Percentiles rank a stretch among this genome's conserved stretches.
Evolutionary conservation across 53 echinoderm and acorn worm genomes (phyloP).

Genomic region (Glandiceps talaboti): DNA sequence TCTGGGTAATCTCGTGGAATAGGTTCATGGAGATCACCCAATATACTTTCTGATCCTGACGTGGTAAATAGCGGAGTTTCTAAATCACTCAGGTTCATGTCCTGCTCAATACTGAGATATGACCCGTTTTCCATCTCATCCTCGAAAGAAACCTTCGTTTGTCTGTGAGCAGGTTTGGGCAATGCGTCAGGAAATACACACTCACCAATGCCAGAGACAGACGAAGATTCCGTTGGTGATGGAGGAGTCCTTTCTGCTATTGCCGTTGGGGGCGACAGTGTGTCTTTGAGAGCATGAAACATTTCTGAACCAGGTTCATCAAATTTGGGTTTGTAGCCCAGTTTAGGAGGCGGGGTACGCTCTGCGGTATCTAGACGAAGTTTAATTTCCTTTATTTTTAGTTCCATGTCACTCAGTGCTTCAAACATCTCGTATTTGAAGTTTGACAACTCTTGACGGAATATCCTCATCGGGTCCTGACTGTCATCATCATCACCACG

Average conservation of each 20-base stretch:
- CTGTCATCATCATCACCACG: constrained; percentile 10
- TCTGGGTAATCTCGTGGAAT: background rate
- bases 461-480: constrained; percentile 88
- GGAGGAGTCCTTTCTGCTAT: background rate
- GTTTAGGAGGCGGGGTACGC: constrained; percentile 3
- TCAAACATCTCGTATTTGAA: constrained; percentile 99
- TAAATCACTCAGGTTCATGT: background rate
- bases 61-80: background rate
- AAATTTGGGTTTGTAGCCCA: constrained; percentile 45
- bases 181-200: background rate
- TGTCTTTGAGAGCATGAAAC: constrained; percentile 78
- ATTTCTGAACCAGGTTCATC: constrained; percentile 60
- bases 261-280: background rate
- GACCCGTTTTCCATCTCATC: background rate
- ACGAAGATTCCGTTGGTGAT: background rate
- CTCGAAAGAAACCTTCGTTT: background rate
- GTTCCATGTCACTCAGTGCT: constrained; percentile 91
- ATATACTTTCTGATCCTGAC: background rate
- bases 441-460: constrained; percentile 93
- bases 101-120: background rate
- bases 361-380: constrained; percentile 7
- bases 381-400: constrained; percentile 95
- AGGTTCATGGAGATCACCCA: background rate
- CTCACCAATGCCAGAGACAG: background rate
- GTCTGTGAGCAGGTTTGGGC: background rate